Percentiles rank a stretch among this genome's conserved stretches.
Conservation (phyloP, 2,888 invertebrate species). For the Drosophila algonquin region DNA sequence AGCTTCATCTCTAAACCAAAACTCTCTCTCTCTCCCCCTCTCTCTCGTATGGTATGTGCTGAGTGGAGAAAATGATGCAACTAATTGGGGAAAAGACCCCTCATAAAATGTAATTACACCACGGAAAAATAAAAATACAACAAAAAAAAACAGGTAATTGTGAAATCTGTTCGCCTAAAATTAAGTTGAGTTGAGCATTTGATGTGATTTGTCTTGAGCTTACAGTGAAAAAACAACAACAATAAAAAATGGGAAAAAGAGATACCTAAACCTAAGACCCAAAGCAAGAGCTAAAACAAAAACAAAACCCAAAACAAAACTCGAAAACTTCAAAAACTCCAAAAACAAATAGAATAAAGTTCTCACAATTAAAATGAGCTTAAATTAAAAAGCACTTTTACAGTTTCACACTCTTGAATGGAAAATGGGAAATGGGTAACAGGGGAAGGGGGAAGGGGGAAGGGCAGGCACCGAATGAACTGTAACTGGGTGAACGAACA, state of each 20-base stretch:
- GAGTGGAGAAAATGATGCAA: conserved; percentile 7
- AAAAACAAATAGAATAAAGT: conserved; percentile 69
- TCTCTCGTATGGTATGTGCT: not conserved
- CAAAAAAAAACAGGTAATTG: conserved; percentile 44
- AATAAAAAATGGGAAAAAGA: not conserved
- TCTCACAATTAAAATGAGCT: conserved; percentile 79
- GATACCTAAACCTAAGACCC: not conserved
- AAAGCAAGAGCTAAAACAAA: not conserved
- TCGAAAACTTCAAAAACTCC: conserved; percentile 15
- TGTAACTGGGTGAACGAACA: conserved; percentile 62
- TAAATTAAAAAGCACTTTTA: conserved; percentile 77
- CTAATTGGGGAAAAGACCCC: conserved; percentile 56
- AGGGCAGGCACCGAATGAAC: conserved; percentile 36
- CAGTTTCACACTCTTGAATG: conserved; percentile 68
- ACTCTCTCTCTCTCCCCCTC: too few relatives aligned
- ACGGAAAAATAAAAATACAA: too few relatives aligned
- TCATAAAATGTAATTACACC: conserved; percentile 69
- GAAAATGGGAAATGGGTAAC: too few relatives aligned
- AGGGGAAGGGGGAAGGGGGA: not conserved
- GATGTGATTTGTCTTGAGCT: conserved; percentile 10
- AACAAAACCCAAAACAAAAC: conserved; percentile 3
- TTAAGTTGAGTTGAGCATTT: conserved; percentile 49
- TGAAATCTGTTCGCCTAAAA: conserved; percentile 40
- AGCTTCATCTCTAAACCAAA: not conserved
- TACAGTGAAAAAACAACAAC: too few relatives aligned